These are phyloP conservation scores for Zaprionus obscuricornis DNA, from an alignment of 2,888 invertebrate genomes.

Conservation along the genomic window DNA sequence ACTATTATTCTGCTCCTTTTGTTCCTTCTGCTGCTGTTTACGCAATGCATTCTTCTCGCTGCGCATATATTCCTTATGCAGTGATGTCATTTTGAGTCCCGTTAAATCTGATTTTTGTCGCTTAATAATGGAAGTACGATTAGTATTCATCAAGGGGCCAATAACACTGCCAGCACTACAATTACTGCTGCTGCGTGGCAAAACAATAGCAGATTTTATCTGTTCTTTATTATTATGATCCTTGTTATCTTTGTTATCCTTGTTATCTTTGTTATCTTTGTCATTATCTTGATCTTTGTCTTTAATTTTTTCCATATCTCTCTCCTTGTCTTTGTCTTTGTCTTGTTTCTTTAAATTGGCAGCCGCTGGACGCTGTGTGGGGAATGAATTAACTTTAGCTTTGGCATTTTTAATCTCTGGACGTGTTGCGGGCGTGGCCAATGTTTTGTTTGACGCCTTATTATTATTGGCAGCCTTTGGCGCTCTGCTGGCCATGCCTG, in stretches of 20 bases:
- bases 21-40: conserved; percentile 60
- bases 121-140: conserved; percentile 79
- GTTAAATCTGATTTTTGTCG: conserved; percentile 87
- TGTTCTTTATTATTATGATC: conserved; percentile 8
- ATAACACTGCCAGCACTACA: conserved; percentile 8
- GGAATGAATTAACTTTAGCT: conserved; percentile 81
- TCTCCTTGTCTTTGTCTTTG: conserved; percentile 35
- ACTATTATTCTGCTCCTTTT: conserved; percentile 46
- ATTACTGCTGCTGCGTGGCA: conserved; percentile 34
- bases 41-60: conserved; percentile 80
- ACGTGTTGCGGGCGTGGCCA: conserved; percentile 44
- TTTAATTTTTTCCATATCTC: conserved; percentile 13
- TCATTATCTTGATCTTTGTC: conserved; percentile 29
- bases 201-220: conserved; percentile 4
- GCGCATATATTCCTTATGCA: conserved; percentile 83
- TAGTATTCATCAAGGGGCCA: conserved; percentile 10
- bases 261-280: conserved; percentile 22
- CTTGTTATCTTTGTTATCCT: conserved; percentile 19
- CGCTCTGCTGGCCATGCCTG: conserved; percentile 1
- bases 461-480: conserved; percentile 28
- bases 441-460: conserved; percentile 26
- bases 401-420: conserved; percentile 82
- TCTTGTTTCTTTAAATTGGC: conserved; percentile 41
- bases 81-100: conserved; percentile 84
- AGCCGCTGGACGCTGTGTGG: conserved; percentile 49